A percentile compares a stretch with the other conserved stretches of the same genome.
phyloP scores from a whole-genome alignment of 1,140 invertebrate species.

The Drosophila ficusphila region DNA sequence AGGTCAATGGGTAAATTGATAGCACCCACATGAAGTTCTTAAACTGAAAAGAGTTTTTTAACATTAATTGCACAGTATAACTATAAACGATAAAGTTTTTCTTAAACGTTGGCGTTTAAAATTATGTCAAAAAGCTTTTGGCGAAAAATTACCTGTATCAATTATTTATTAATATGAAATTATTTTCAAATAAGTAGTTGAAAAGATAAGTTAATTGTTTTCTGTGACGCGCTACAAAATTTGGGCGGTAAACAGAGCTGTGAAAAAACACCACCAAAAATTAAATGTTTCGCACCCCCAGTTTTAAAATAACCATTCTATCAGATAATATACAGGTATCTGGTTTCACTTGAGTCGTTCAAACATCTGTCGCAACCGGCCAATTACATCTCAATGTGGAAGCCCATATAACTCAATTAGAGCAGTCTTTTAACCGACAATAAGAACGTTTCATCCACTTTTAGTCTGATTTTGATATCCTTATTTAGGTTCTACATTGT shows the following conservation, averaged over 20 bases:
- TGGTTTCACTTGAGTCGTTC: constrained; percentile 18
- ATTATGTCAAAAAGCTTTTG: no score
- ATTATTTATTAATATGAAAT: not conserved
- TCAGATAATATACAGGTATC: constrained; percentile 25
- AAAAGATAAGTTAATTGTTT: not conserved
- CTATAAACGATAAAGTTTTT: no score
- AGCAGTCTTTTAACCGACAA: not conserved
- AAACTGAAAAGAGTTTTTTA: no score
- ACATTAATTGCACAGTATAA: no score
- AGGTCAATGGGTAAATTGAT: no score
- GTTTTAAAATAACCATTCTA: constrained; percentile 8
- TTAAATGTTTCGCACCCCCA: not conserved
- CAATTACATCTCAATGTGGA: not conserved
- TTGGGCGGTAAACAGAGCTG: not conserved
- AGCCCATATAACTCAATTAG: constrained; percentile 15
- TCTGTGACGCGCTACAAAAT: constrained; percentile 2
- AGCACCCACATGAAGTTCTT: no score
- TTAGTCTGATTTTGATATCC: not conserved
- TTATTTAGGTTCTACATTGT: no score
- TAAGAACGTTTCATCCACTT: not conserved
- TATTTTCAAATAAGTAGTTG: not conserved
- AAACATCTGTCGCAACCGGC: constrained; percentile 18
- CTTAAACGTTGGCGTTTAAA: no score
- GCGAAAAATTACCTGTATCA: no score
- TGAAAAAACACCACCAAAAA: constrained; percentile 8